These are phyloP conservation scores for Gopherus evgoodei DNA, from an alignment of 2,113 vertebrate genomes.

Conservation along the genomic window DNA sequence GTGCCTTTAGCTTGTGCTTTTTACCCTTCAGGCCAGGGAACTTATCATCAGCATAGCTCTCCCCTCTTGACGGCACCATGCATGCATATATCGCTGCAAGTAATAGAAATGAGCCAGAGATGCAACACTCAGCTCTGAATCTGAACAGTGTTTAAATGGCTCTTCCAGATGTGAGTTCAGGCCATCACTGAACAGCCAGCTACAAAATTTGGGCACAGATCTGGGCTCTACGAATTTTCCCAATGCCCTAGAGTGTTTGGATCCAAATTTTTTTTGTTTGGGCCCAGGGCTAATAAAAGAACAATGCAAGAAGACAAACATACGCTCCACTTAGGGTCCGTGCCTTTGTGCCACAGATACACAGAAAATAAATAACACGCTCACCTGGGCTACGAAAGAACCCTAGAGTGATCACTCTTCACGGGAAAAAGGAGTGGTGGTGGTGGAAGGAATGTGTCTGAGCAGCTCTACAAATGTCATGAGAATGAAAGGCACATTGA, in stretches of 20 bases:
- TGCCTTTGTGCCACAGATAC: fast-evolving
- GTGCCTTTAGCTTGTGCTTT: not conserved
- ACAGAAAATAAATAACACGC: fast-evolving
- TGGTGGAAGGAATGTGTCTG: not conserved
- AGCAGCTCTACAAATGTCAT: not conserved
- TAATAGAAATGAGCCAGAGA: not conserved
- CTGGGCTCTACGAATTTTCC: not conserved
- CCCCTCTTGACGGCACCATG: not conserved
- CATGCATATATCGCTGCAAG: not conserved
- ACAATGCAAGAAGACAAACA: not conserved
- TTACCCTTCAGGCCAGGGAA: not conserved
- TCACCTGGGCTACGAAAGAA: fast-evolving
- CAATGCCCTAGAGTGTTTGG: fast-evolving
- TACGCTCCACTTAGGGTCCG: not conserved
- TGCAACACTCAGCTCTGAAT: not conserved
- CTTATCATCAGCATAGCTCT: not conserved
- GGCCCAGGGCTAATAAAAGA: not conserved
- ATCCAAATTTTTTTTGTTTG: not conserved
- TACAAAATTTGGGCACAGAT: not conserved
- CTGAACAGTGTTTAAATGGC: not conserved
- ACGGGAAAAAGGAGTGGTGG: not conserved
- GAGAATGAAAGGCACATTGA: not conserved
- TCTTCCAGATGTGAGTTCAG: not conserved
- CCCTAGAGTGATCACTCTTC: not conserved
- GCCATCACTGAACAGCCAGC: not conserved